A percentile compares a stretch with the other conserved stretches of the same genome.
phyloP scores from a whole-genome alignment of 35 echinoderm and acorn worm species.

The Eucidaris tribuloides region DNA sequence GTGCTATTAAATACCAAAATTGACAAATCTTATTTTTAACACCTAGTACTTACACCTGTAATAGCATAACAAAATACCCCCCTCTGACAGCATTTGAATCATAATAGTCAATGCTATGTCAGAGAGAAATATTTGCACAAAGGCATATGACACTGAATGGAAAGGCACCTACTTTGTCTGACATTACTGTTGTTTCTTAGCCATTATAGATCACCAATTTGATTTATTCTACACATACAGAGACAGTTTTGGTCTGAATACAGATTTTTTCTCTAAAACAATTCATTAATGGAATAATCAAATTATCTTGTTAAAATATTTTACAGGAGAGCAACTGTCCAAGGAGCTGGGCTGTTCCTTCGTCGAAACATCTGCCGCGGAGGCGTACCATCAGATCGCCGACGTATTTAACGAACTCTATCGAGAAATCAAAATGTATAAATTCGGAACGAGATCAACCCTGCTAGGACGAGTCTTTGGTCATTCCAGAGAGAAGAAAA shows the following conservation, averaged over 20 bases:
- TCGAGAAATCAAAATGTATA: constrained; percentile 86
- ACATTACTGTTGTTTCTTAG: background rate
- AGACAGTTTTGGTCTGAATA: background rate
- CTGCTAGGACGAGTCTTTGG: constrained; percentile 93
- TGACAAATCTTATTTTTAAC: too few species aligned
- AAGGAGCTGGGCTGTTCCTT: constrained; percentile 85
- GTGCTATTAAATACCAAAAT: too few species aligned
- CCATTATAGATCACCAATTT: background rate
- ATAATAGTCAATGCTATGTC: too few species aligned
- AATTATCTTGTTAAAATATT: constrained; percentile 2
- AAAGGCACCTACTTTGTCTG: background rate
- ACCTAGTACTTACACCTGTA: too few species aligned
- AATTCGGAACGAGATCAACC: constrained; percentile 71
- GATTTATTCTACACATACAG: background rate
- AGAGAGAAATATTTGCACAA: too few species aligned
- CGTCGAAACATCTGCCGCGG: constrained; percentile 73
- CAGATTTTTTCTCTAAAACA: background rate
- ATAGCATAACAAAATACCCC: too few species aligned
- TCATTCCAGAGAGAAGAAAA: constrained; percentile 68
- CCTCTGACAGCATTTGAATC: too few species aligned
- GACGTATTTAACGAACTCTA: constrained; percentile 87
- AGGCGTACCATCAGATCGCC: constrained; percentile 64
- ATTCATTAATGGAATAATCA: background rate
- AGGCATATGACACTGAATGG: too few species aligned
- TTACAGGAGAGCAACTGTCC: constrained; percentile 59